phyloP scores from a whole-genome alignment of 1,140 invertebrate species.

The Galendromus occidentalis region DNA sequence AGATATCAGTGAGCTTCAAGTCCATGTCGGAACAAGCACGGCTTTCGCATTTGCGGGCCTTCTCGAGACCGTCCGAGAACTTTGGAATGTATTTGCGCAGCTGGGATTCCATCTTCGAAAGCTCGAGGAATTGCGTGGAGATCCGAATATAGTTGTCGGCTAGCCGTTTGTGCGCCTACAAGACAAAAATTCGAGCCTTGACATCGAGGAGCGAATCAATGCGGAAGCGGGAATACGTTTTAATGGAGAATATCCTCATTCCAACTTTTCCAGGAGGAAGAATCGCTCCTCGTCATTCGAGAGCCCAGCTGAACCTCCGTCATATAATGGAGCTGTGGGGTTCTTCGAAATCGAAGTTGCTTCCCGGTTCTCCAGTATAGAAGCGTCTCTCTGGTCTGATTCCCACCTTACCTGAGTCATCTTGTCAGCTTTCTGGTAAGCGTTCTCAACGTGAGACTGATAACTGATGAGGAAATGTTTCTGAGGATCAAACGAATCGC shows the following conservation, averaged over 20 bases:
- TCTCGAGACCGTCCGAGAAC: neutral
- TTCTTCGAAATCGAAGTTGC: no score
- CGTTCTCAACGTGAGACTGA: slow-evolving; percentile 81
- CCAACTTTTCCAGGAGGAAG: no score
- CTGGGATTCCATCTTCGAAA: slow-evolving; percentile 2
- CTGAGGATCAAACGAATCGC: slow-evolving; percentile 96
- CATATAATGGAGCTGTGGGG: no score
- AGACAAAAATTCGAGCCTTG: neutral
- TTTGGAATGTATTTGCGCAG: neutral
- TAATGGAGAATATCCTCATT: no score
- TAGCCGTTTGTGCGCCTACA: neutral
- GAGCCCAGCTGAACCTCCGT: no score
- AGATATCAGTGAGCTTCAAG: slow-evolving; percentile 86
- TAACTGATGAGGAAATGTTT: slow-evolving; percentile 86
- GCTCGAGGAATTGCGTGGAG: neutral
- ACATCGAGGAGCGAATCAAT: no score
- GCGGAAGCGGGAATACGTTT: no score
- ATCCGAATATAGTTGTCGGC: slow-evolving; percentile 6
- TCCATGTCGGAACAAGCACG: slow-evolving; percentile 93
- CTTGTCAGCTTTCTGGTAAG: slow-evolving; percentile 63
- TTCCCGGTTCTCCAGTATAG: no score
- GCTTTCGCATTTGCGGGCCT: slow-evolving; percentile 40
- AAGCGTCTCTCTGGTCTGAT: no score
- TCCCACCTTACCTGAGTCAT: slow-evolving; percentile 79
- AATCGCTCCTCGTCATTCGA: no score